phyloP scores from a whole-genome alignment of 1,140 invertebrate species.

The Papilio glaucus region DNA sequence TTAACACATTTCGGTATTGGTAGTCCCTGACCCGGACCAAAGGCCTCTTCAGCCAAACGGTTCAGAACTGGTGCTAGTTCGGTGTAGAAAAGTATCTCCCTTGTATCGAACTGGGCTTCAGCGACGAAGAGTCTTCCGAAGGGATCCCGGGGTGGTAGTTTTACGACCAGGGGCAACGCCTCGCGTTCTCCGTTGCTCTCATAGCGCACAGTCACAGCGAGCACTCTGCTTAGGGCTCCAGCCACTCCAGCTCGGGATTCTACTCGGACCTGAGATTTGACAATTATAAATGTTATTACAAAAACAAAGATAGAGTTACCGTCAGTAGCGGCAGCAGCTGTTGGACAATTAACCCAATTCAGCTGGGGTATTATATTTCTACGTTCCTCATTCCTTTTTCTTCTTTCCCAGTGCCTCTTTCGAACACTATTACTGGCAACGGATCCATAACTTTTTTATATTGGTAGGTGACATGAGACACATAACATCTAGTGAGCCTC shows the following conservation, averaged over 20 bases:
- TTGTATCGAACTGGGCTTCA: conserved; percentile 91
- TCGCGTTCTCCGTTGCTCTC: conserved; percentile 62
- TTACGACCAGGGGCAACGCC: conserved; percentile 87
- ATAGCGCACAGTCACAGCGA: conserved; percentile 72
- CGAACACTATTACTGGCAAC: too few relatives aligned
- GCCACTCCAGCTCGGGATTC: conserved; percentile 70
- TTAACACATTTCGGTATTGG: conserved; percentile 77
- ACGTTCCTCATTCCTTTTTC: too few relatives aligned
- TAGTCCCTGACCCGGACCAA: conserved; percentile 78
- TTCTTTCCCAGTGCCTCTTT: too few relatives aligned
- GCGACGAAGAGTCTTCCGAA: conserved; percentile 90
- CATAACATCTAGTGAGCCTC: too few relatives aligned
- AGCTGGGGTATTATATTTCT: too few relatives aligned
- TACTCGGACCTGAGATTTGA: conserved; percentile 60
- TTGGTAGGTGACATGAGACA: too few relatives aligned
- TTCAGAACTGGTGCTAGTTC: conserved; percentile 84
- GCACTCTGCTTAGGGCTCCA: conserved; percentile 70
- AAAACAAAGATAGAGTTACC: not conserved
- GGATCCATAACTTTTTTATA: too few relatives aligned
- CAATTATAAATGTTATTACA: not conserved
- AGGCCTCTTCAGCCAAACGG: conserved; percentile 73
- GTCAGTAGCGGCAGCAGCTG: too few relatives aligned
- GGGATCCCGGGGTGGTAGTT: conserved; percentile 89
- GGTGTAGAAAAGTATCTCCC: conserved; percentile 93
- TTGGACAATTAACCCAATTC: too few relatives aligned